These are phyloP conservation scores for Anorthoa munda DNA, from an alignment of 2,888 invertebrate species.

Conservation along the genomic window DNA sequence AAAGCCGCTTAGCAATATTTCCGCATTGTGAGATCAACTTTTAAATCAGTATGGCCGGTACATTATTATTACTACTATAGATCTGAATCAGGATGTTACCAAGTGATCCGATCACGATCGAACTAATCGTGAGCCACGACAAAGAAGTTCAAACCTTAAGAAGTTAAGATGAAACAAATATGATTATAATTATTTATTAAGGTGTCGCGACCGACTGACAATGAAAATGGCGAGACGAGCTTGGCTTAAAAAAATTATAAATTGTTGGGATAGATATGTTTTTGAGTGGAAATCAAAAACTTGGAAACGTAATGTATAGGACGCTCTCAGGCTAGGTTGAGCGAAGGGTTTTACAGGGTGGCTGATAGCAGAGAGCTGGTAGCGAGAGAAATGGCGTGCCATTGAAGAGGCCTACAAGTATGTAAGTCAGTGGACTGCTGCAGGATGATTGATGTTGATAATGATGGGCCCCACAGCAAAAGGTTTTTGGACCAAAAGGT, in stretches of 20 bases:
- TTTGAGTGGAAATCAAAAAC: background rate
- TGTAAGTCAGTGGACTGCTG: too few species aligned
- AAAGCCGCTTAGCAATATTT: conserved; percentile 1
- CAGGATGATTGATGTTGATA: too few species aligned
- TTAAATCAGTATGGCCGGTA: conserved; percentile 9
- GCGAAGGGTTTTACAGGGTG: background rate
- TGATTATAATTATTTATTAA: conserved; percentile 21
- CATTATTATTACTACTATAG: background rate
- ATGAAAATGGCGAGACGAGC: background rate
- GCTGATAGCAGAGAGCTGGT: background rate
- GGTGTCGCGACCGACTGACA: conserved; percentile 10
- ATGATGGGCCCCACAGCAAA: too few species aligned
- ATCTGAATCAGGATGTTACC: conserved; percentile 34
- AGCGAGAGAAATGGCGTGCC: too few species aligned
- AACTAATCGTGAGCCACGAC: conserved; percentile 58
- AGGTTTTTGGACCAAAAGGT: too few species aligned
- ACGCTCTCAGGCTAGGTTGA: background rate
- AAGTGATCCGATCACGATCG: conserved; percentile 47
- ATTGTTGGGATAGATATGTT: background rate
- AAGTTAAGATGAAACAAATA: conserved; percentile 19
- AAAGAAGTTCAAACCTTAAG: conserved; percentile 5
- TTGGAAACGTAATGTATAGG: background rate
- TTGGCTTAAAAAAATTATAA: background rate
- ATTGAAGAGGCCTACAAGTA: too few species aligned
- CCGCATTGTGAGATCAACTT: conserved; percentile 7